Conservation (phyloP, 1,140 invertebrate species). For the Ceratosolen solmsi region DNA sequence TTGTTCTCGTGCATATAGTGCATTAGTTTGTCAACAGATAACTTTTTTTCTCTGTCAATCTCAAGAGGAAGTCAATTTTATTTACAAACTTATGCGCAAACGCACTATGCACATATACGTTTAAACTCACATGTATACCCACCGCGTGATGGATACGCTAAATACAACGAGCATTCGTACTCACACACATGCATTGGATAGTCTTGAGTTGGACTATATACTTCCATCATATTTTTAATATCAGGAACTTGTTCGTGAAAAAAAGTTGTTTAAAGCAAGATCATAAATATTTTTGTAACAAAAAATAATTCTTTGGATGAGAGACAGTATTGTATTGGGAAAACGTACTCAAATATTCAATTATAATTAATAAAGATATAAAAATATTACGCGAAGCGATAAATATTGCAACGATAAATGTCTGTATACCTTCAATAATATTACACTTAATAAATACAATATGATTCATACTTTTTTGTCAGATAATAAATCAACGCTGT, state of each 20-base stretch:
- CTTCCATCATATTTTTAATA: neutral
- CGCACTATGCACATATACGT: neutral
- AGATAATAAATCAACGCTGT: too few species aligned
- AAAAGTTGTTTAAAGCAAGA: neutral
- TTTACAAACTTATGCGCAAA: neutral
- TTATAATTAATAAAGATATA: too few species aligned
- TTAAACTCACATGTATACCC: neutral
- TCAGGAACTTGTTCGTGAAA: neutral
- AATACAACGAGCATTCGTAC: neutral
- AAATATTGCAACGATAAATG: too few species aligned
- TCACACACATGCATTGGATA: neutral
- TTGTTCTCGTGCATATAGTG: neutral
- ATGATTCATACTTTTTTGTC: too few species aligned
- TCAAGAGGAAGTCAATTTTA: neutral
- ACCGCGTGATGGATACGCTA: too few species aligned
- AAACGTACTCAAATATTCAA: neutral
- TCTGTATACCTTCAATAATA: too few species aligned
- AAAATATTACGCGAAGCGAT: too few species aligned
- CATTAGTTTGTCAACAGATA: neutral
- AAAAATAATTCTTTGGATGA: neutral
- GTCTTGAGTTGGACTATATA: neutral
- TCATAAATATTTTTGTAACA: neutral
- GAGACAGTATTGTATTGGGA: neutral
- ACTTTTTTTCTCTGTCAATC: neutral
- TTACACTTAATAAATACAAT: too few species aligned